phyloP scores from a whole-genome alignment of 2,888 invertebrate species.

The Nebria salina region DNA sequence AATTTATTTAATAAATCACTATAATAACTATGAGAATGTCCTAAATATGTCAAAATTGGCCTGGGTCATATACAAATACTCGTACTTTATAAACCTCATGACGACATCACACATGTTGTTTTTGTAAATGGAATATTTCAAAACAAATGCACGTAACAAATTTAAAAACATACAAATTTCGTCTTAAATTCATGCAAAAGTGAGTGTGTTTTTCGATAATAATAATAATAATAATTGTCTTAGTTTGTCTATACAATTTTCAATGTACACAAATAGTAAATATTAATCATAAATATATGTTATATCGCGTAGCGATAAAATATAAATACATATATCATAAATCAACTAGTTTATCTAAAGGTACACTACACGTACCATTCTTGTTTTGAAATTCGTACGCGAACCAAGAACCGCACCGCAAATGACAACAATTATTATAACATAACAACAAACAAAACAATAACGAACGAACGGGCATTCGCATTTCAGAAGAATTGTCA shows the following conservation, averaged over 20 bases:
- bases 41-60: conserved; percentile 27
- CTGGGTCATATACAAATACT: neutral
- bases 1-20: conserved; percentile 35
- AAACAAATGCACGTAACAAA: conserved; percentile 39
- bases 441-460: conserved; percentile 44
- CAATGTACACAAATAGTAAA: conserved; percentile 31
- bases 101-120: conserved; percentile 5
- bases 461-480: conserved; percentile 38
- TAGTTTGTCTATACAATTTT: neutral
- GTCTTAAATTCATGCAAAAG: conserved; percentile 35
- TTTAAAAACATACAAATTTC: conserved; percentile 36
- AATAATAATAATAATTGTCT: neutral
- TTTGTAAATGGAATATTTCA: neutral
- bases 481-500: conserved; percentile 29
- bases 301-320: conserved; percentile 42
- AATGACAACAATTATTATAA: conserved; percentile 38
- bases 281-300: conserved; percentile 30
- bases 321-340: conserved; percentile 35
- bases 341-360: conserved; percentile 41
- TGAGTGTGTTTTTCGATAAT: conserved; percentile 14
- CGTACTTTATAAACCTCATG: neutral
- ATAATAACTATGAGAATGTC: conserved; percentile 37
- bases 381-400: neutral
- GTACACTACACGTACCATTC: conserved; percentile 23
- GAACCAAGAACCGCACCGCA: neutral